Evolutionary conservation across 1,140 invertebrate species (phyloP).

Genomic region (Drosophila lacertosa): DNA sequence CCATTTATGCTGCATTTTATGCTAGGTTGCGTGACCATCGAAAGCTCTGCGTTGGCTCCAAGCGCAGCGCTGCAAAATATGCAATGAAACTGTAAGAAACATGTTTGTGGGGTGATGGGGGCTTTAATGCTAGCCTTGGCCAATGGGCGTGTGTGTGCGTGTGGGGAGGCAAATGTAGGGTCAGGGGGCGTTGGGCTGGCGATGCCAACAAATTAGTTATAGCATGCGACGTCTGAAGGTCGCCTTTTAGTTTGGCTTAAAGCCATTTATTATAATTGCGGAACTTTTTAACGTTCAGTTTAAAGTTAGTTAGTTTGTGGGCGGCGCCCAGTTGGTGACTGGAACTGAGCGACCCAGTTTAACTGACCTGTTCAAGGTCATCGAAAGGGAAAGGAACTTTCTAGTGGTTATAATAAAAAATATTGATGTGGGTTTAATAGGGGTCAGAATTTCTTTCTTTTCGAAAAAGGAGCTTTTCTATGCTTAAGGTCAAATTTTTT

Average conservation of each 20-base stretch:
- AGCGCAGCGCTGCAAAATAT: conserved; percentile 65
- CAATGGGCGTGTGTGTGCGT: conserved; percentile 6
- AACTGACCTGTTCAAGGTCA: conserved; percentile 48
- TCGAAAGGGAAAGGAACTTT: conserved; percentile 8
- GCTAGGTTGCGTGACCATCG: conserved; percentile 53
- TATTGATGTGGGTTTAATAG: no score
- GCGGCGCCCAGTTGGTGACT: conserved; percentile 6
- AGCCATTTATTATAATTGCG: conserved; percentile 27
- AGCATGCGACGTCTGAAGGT: conserved; percentile 47
- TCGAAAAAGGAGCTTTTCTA: no score
- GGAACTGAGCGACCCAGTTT: conserved; percentile 28
- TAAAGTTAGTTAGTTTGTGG: conserved; percentile 13
- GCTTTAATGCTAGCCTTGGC: conserved; percentile 13
- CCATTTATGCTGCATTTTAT: conserved; percentile 62
- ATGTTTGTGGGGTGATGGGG: background rate
- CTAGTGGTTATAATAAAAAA: no score
- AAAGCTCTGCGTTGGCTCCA: conserved; percentile 31
- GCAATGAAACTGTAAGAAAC: conserved; percentile 52
- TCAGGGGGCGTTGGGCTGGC: background rate
- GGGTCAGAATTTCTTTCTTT: no score
- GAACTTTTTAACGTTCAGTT: conserved; percentile 18
- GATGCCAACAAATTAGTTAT: conserved; percentile 14
- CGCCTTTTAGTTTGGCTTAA: conserved; percentile 19
- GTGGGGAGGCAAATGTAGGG: background rate
- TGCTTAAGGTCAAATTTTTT: no score